phyloP scores from a whole-genome alignment of 2,888 invertebrate genomes.

The Coremacera marginata region DNA sequence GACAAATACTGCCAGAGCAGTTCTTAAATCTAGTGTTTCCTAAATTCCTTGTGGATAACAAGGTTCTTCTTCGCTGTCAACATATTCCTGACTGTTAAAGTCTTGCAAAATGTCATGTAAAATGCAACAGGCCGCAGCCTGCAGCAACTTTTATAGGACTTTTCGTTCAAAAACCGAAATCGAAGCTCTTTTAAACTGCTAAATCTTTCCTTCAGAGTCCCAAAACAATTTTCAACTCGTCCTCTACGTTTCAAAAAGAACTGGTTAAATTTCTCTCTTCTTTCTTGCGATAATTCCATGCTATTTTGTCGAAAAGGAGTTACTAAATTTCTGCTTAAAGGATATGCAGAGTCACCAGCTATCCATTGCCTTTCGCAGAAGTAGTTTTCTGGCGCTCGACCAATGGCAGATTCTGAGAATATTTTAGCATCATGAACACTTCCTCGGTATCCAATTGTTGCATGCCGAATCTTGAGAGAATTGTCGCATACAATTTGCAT shows the following conservation, averaged over 20 bases:
- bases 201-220: no score
- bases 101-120: constrained; percentile 33
- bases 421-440: constrained; percentile 41
- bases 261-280: no score
- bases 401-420: constrained; percentile 18
- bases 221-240: no score
- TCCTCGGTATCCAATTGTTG: constrained; percentile 32
- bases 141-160: constrained; percentile 25
- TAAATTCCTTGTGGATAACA: no score
- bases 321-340: constrained; percentile 5
- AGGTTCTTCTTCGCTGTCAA: background rate
- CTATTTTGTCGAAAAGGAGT: constrained; percentile 32
- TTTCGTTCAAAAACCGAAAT: background rate
- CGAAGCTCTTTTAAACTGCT: no score
- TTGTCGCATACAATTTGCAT: constrained; percentile 37
- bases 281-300: no score
- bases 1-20: no score
- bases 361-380: constrained; percentile 37
- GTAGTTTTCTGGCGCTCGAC: background rate
- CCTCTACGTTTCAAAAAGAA: no score
- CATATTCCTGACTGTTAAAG: background rate
- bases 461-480: constrained; percentile 33
- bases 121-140: constrained; percentile 32
- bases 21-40: no score
- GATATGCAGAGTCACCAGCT: constrained; percentile 38